Evolutionary conservation across 2,113 vertebrate species (phyloP).

Genomic region (Nyctibius bracteatus): DNA sequence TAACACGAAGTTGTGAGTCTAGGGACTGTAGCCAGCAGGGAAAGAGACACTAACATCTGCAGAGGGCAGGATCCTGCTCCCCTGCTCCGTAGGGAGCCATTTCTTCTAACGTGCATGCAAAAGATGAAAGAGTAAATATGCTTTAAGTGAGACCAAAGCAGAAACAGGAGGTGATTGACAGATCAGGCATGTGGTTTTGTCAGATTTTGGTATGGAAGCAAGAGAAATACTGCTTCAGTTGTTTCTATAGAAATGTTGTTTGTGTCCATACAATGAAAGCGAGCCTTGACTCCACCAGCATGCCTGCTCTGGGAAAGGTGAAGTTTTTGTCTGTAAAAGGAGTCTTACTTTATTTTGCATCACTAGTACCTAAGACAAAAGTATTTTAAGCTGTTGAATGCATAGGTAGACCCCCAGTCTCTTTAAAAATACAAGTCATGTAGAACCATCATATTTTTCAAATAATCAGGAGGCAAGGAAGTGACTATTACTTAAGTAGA

Average conservation of each 20-base stretch:
- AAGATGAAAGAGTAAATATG: not conserved
- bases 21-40: no score
- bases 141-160: not conserved
- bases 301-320: accelerated
- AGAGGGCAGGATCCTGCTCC: not conserved
- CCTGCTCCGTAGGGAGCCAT: accelerated
- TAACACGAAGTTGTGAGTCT: accelerated
- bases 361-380: not conserved
- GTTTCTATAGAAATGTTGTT: not conserved
- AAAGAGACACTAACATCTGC: not conserved
- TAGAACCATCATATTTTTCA: not conserved
- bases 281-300: not conserved
- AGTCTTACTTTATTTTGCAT: not conserved
- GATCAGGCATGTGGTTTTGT: not conserved
- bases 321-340: not conserved
- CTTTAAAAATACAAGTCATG: not conserved
- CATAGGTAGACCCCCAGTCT: not conserved
- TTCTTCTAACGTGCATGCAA: not conserved
- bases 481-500: not conserved
- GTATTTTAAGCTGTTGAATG: not conserved
- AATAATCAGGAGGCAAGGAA: not conserved
- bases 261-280: accelerated
- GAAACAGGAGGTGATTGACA: not conserved
- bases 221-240: not conserved
- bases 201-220: not conserved